Evolutionary conservation across 2,797 vertebrate genomes (phyloP).

Genomic region (Pseudochromis fuscus): DNA sequence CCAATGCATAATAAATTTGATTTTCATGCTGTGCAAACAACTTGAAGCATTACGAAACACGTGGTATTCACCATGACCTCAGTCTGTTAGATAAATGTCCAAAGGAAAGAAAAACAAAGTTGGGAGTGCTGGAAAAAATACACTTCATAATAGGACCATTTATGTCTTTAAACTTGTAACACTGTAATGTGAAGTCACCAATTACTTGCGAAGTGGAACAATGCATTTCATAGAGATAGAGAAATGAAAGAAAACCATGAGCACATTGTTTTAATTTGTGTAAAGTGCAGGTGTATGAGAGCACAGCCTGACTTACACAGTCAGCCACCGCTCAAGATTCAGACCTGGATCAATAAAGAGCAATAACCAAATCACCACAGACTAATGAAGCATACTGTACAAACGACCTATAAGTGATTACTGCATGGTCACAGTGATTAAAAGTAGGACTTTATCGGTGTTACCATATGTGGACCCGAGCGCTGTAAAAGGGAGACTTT

Average conservation of each 20-base stretch:
- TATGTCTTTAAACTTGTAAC: too few relatives aligned
- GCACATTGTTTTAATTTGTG: background rate
- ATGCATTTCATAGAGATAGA: background rate
- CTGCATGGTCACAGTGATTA: conserved; percentile 14
- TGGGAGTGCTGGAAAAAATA: background rate
- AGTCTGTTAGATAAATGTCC: conserved; percentile 9
- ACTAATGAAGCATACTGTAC: conserved; percentile 41
- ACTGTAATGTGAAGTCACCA: too few relatives aligned
- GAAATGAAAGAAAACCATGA: background rate
- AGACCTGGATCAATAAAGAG: conserved; percentile 16
- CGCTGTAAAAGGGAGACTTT: conserved; percentile 20
- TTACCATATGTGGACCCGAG: conserved; percentile 4
- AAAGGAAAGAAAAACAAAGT: background rate
- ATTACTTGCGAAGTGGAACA: background rate
- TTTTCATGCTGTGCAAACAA: conserved; percentile 42
- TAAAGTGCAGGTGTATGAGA: background rate
- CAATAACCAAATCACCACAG: conserved; percentile 6
- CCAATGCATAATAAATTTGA: conserved; percentile 42
- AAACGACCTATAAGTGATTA: conserved; percentile 14
- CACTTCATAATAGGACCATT: too few relatives aligned
- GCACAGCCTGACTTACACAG: background rate
- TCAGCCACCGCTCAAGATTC: conserved; percentile 11
- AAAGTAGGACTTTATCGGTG: conserved; percentile 37
- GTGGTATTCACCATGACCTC: background rate
- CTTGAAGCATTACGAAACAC: conserved; percentile 18